A percentile compares a stretch with the other conserved stretches of the same genome.
These are phyloP conservation scores for Sabatieria punctata DNA, from an alignment of 2,888 invertebrate genomes.

Conservation along the genomic window DNA sequence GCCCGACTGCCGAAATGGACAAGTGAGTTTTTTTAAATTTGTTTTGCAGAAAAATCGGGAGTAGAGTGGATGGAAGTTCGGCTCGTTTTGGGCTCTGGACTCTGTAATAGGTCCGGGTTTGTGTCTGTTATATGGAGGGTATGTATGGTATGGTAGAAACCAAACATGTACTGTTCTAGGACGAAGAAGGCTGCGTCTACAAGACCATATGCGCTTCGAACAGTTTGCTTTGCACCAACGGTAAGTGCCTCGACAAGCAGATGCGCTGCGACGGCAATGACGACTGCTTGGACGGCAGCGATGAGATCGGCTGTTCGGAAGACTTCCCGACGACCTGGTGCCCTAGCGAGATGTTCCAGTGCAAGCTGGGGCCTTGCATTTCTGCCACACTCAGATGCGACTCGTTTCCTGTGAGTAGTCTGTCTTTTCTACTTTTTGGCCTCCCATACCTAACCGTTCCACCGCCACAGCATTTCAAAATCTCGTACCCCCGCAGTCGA, in stretches of 20 bases:
- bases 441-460: too few species aligned
- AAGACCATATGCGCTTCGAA: not conserved
- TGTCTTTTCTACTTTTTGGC: too few species aligned
- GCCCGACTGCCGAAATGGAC: too few species aligned
- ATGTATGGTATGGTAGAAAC: too few species aligned
- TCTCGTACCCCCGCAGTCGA: too few species aligned
- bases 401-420: not conserved
- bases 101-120: too few species aligned
- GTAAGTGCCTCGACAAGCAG: not conserved
- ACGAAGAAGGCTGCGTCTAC: not conserved
- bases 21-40: too few species aligned
- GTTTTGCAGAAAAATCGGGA: too few species aligned
- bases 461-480: too few species aligned
- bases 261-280: slow-evolving; percentile 4
- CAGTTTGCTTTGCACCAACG: slow-evolving; percentile 1
- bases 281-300: slow-evolving; percentile 4
- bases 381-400: not conserved
- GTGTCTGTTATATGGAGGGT: too few species aligned
- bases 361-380: slow-evolving; percentile 4
- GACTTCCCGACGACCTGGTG: not conserved
- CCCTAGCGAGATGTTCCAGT: not conserved
- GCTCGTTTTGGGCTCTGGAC: too few species aligned
- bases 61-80: too few species aligned
- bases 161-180: not conserved
- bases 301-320: not conserved